These are phyloP conservation scores for Osedax fenrisi DNA, from an alignment of 2,888 invertebrate species.

Conservation along the genomic window DNA sequence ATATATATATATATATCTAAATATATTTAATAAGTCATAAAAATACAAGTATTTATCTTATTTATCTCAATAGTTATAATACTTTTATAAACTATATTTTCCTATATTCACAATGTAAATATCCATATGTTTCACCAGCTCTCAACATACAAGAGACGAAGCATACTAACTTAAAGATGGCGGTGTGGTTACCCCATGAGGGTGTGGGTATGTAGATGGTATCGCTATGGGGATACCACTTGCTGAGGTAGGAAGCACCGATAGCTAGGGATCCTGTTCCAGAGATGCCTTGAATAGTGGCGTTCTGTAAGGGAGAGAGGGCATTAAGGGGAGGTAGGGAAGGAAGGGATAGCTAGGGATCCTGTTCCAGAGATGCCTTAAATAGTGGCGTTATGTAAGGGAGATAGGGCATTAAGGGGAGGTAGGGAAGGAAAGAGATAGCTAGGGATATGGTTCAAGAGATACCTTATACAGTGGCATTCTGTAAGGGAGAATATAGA, in stretches of 20 bases:
- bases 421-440: constrained; percentile 76
- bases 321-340: constrained; percentile 59
- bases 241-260: constrained; percentile 69
- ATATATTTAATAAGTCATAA: too few relatives aligned
- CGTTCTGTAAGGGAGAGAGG: constrained; percentile 56
- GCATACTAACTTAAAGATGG: constrained; percentile 71
- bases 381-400: constrained; percentile 57
- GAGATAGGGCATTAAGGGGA: constrained; percentile 50
- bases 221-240: constrained; percentile 58
- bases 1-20: too few relatives aligned
- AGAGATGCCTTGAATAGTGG: constrained; percentile 71
- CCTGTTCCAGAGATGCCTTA: constrained; percentile 94
- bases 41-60: too few relatives aligned
- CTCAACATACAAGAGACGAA: too few relatives aligned
- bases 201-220: constrained; percentile 75
- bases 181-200: constrained; percentile 95
- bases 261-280: constrained; percentile 92
- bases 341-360: constrained; percentile 78
- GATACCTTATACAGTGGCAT: constrained; percentile 65
- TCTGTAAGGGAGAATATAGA: constrained; percentile 54
- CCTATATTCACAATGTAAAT: too few relatives aligned
- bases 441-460: constrained; percentile 94
- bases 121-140: too few relatives aligned
- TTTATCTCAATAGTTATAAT: too few relatives aligned
- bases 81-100: too few relatives aligned